Conservation (phyloP, 1,140 invertebrate genomes). For the Papilio glaucus region DNA sequence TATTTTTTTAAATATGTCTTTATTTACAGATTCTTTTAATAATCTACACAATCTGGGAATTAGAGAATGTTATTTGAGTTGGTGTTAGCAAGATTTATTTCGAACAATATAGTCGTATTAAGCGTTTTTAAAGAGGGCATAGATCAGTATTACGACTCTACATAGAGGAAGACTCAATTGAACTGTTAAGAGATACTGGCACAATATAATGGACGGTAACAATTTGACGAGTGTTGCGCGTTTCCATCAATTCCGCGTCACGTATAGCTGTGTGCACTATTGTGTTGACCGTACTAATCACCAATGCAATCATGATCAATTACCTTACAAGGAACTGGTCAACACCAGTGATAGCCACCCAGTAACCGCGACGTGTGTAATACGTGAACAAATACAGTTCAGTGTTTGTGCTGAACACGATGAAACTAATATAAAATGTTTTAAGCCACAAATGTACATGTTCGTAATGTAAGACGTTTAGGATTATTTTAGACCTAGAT, state of each 20-base stretch:
- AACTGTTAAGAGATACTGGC: slow-evolving; percentile 41
- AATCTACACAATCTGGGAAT: too few relatives aligned
- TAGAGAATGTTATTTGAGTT: too few relatives aligned
- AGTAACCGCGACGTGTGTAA: background rate
- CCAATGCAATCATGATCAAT: slow-evolving; percentile 26
- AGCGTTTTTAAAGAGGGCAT: slow-evolving; percentile 9
- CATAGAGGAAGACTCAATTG: slow-evolving; percentile 50
- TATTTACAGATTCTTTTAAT: too few relatives aligned
- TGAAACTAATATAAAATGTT: too few relatives aligned
- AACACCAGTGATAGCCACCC: background rate
- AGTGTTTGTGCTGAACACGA: too few relatives aligned
- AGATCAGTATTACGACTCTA: slow-evolving; percentile 38
- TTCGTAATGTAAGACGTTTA: too few relatives aligned
- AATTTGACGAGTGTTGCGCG: slow-evolving; percentile 43
- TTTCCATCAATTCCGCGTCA: slow-evolving; percentile 42
- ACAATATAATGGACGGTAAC: slow-evolving; percentile 41
- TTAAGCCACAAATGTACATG: background rate
- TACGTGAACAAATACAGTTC: background rate
- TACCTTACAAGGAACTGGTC: slow-evolving; percentile 25
- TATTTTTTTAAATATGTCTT: too few relatives aligned
- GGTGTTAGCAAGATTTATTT: too few relatives aligned
- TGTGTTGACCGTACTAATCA: slow-evolving; percentile 26
- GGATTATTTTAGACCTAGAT: too few relatives aligned
- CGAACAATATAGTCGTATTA: background rate
- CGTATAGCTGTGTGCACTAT: slow-evolving; percentile 10